Evolutionary conservation across 2,113 vertebrate genomes (phyloP).

Genomic region (Dicentrarchus labrax): DNA sequence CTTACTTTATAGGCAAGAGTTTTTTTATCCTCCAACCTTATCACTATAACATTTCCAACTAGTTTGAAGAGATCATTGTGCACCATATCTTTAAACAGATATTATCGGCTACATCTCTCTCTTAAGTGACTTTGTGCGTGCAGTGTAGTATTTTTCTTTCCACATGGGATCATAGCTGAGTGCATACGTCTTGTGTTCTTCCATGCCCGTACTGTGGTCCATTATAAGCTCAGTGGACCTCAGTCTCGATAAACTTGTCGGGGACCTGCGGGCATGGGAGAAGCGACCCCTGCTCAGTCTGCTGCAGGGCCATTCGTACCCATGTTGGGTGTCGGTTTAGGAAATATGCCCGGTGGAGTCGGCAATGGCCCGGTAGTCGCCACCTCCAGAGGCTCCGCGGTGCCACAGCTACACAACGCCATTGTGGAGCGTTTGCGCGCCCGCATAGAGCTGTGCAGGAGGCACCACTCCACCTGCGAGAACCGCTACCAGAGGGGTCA

Average conservation of each 20-base stretch:
- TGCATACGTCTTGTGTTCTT: slow-evolving; percentile 46
- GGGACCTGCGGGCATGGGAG: slow-evolving; percentile 87
- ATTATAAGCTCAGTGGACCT: slow-evolving; percentile 59
- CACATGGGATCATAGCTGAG: slow-evolving; percentile 66
- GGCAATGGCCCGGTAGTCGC: slow-evolving; percentile 79
- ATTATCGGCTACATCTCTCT: background rate
- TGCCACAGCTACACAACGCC: slow-evolving; percentile 92
- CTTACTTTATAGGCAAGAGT: slow-evolving; percentile 11
- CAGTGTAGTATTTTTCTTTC: slow-evolving; percentile 25
- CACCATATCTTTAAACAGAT: background rate
- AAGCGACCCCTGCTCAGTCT: slow-evolving; percentile 91
- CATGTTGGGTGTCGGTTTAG: slow-evolving; percentile 86
- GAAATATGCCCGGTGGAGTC: slow-evolving; percentile 81
- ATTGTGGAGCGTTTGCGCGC: slow-evolving; percentile 95
- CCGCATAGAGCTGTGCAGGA: slow-evolving; percentile 93
- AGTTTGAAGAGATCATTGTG: slow-evolving; percentile 11
- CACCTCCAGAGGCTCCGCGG: slow-evolving; percentile 85
- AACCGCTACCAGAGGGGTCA: slow-evolving; percentile 91
- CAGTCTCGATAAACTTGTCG: slow-evolving; percentile 54
- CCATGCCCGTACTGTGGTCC: slow-evolving; percentile 64
- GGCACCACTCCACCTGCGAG: slow-evolving; percentile 95
- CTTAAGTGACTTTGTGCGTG: slow-evolving; percentile 20
- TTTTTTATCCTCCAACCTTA: background rate
- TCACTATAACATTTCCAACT: background rate
- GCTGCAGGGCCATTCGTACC: slow-evolving; percentile 83